Evolutionary conservation across 1,140 invertebrate genomes (phyloP), one percentile per base, ranked within the genome.

Genomic region (Rhynchophorus ferrugineus): DNA sequence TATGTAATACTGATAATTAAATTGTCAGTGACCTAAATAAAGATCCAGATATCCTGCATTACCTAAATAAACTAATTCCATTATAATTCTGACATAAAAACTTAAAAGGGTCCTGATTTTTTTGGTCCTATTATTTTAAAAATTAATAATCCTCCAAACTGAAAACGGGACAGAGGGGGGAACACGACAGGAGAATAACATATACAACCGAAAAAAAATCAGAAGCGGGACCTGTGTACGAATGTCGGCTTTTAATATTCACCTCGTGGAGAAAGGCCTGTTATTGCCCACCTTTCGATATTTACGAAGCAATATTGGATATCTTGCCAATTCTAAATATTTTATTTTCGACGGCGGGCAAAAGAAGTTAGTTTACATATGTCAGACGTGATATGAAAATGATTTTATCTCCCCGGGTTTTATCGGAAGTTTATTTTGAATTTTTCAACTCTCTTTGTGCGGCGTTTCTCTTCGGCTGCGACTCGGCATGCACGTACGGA

Each of bases 311-410:
- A 59, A 61, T 61, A 61, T 61, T 59, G 57, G 59, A 61, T 61
- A 61, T 61, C 57, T 57, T 61, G 57, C 52, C 57, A 56, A 56
- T 41, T 55, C 60, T 61, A 61, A 61, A 61, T 61, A 61, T 61
- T 61, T 61, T 61, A 61, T 61, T 61, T 61, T 59, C 54, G 44
- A 33, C 49, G 43, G 44, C 34, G 52, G 44, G 56, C 42, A 55
- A 56, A 58, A 57, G 56, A 58, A 54, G 56, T 60, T 60, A 61
- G 61, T 62, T 62, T 62, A 62, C 61, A 61, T 62, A 62, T 60
- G 58, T 58, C 59, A 59, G 53, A 62, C 61, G 61, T 62, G 61
- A 60, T 62, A 60, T 47, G 61, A 62, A 60, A 61, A 43, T 56
- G 50, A 60, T 62, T 62, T 59, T 57, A 51, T 54, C 57, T 54